These are phyloP conservation scores for Choristoneura rosaceana DNA, from an alignment of 2,888 invertebrate genomes.

Conservation along the genomic window DNA sequence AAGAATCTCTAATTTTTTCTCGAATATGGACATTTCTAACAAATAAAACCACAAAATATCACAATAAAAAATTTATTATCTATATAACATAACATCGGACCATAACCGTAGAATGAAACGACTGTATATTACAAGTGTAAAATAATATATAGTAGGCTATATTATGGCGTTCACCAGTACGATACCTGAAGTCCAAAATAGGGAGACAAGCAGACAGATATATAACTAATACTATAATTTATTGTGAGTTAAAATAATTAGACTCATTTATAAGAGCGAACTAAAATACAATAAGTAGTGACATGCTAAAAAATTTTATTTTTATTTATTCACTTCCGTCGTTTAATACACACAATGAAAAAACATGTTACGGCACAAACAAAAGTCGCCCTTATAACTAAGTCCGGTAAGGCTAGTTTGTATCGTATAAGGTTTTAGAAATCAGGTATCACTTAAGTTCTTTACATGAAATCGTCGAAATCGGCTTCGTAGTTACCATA, in stretches of 20 bases:
- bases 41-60: slow-evolving; percentile 59
- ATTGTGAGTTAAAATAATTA: slow-evolving; percentile 34
- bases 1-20: too few species aligned
- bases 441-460: slow-evolving; percentile 43
- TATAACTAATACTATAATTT: slow-evolving; percentile 33
- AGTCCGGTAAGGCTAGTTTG: slow-evolving; percentile 27
- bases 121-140: slow-evolving; percentile 73
- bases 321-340: slow-evolving; percentile 5
- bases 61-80: slow-evolving; percentile 84
- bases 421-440: slow-evolving; percentile 37
- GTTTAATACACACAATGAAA: neutral
- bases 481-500: slow-evolving; percentile 88
- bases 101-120: slow-evolving; percentile 76
- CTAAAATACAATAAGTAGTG: slow-evolving; percentile 19
- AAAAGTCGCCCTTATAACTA: slow-evolving; percentile 38
- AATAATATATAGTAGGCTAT: slow-evolving; percentile 56
- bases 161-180: slow-evolving; percentile 43
- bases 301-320: neutral
- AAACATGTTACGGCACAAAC: slow-evolving; percentile 26
- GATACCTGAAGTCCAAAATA: slow-evolving; percentile 46
- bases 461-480: slow-evolving; percentile 93
- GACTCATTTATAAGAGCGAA: slow-evolving; percentile 34
- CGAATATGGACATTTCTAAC: slow-evolving; percentile 12
- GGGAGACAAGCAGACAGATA: slow-evolving; percentile 21
- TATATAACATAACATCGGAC: slow-evolving; percentile 84